Evolutionary conservation across 2,888 invertebrate species (phyloP).

Genomic region (Luffia ferchaultella): DNA sequence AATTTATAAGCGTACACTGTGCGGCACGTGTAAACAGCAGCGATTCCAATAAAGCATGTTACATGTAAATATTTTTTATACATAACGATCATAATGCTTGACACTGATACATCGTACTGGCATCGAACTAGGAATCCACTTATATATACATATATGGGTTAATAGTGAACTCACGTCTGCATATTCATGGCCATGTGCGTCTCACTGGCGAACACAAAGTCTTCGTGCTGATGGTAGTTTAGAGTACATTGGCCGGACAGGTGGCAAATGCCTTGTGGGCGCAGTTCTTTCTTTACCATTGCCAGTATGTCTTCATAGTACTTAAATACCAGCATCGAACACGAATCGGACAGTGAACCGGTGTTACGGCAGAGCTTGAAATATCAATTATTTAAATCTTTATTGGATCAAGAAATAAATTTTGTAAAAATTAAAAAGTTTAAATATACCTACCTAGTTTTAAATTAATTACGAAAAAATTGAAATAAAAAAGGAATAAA

Average conservation of each 20-base stretch:
- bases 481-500: no score
- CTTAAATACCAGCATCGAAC: slow-evolving; percentile 75
- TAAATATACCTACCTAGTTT: neutral
- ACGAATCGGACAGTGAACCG: slow-evolving; percentile 80
- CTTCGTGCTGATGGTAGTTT: slow-evolving; percentile 71
- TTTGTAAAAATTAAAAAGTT: neutral
- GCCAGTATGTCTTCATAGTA: slow-evolving; percentile 77
- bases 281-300: slow-evolving; percentile 68
- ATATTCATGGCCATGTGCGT: neutral
- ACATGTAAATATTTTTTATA: no score
- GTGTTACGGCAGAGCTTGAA: slow-evolving; percentile 70
- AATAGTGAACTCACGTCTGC: neutral
- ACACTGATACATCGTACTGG: no score
- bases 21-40: no score
- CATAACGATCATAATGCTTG: no score
- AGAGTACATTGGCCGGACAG: slow-evolving; percentile 77
- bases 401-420: neutral
- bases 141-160: no score
- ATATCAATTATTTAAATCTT: slow-evolving; percentile 5
- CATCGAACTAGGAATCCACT: no score
- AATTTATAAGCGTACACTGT: no score
- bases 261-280: slow-evolving; percentile 74
- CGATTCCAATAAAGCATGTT: no score
- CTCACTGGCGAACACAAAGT: slow-evolving; percentile 43
- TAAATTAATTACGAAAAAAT: no score